Evolutionary conservation across 2,113 vertebrate genomes (phyloP).

Genomic region (Neofelis nebulosa): DNA sequence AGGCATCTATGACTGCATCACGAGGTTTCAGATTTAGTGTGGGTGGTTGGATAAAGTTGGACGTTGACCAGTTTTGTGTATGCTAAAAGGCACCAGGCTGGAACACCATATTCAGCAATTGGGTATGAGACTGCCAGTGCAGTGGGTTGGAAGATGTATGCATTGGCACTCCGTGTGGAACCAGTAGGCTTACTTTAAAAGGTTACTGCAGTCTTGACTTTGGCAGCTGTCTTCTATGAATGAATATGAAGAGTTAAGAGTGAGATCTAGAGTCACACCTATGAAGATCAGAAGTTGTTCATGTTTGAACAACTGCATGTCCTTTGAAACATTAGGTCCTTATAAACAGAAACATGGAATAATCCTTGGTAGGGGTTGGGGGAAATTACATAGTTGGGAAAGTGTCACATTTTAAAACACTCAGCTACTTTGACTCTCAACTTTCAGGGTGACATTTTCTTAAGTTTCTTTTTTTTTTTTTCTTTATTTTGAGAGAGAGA

Average conservation of each 20-base stretch:
- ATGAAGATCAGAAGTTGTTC: not conserved
- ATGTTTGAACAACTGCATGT: not conserved
- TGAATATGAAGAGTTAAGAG: slow-evolving; percentile 43
- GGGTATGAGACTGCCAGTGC: slow-evolving; percentile 45
- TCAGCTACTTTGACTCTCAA: slow-evolving; percentile 36
- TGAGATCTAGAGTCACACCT: slow-evolving; percentile 37
- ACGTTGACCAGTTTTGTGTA: slow-evolving; percentile 64
- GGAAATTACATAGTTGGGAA: not conserved
- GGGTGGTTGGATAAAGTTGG: slow-evolving; percentile 62
- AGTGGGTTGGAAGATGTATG: slow-evolving; percentile 70
- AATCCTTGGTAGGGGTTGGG: not conserved
- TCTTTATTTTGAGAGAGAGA: too few relatives aligned
- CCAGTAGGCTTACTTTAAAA: slow-evolving; percentile 66
- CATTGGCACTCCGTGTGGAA: slow-evolving; percentile 60
- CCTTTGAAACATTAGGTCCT: not conserved
- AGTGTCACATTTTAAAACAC: slow-evolving; percentile 47
- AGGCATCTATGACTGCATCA: slow-evolving; percentile 59
- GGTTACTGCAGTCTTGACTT: slow-evolving; percentile 63
- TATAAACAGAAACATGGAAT: slow-evolving; percentile 23
- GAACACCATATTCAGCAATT: not conserved
- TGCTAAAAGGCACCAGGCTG: slow-evolving; percentile 58
- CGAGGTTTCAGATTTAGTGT: slow-evolving; percentile 56
- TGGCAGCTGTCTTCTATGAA: slow-evolving; percentile 63
- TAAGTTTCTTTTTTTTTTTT: too few relatives aligned
- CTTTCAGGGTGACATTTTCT: slow-evolving; percentile 36